Percentiles rank a stretch among this genome's conserved stretches.
These are phyloP conservation scores for Vireo altiloquus DNA, from an alignment of 2,113 vertebrate species.

Conservation along the genomic window DNA sequence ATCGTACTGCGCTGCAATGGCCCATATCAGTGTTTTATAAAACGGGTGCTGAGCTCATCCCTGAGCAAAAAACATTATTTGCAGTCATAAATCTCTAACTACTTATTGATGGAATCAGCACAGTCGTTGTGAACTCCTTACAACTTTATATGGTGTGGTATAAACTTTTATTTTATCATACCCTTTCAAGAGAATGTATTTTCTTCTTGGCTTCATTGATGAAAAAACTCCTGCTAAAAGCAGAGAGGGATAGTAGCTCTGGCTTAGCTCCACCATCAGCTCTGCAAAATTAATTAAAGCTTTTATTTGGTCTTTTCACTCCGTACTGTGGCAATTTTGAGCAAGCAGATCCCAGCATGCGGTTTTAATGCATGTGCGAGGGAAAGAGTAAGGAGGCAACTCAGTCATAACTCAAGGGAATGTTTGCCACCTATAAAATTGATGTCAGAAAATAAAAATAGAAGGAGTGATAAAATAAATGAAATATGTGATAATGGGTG, in stretches of 20 bases:
- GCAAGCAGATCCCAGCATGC: neutral
- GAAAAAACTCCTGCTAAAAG: neutral
- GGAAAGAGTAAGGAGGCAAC: neutral
- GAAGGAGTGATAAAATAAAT: neutral
- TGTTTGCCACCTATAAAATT: neutral
- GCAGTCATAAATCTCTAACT: neutral
- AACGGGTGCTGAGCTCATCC: neutral
- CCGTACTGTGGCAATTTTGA: neutral
- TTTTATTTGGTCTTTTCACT: slow-evolving; percentile 4
- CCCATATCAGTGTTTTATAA: neutral
- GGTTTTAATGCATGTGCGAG: neutral
- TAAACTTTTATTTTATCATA: neutral
- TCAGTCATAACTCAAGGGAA: neutral
- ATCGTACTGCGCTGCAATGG: neutral
- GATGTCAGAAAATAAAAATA: neutral
- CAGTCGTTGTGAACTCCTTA: neutral
- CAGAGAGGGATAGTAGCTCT: neutral
- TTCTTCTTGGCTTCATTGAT: neutral
- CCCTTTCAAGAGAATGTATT: neutral
- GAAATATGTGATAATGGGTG: neutral
- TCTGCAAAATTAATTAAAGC: neutral
- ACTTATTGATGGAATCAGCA: neutral
- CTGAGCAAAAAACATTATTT: neutral
- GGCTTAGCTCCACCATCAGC: neutral
- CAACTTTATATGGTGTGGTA: neutral